Conservation (phyloP, 2,888 invertebrate species). For the Sinotaia quadrata region DNA sequence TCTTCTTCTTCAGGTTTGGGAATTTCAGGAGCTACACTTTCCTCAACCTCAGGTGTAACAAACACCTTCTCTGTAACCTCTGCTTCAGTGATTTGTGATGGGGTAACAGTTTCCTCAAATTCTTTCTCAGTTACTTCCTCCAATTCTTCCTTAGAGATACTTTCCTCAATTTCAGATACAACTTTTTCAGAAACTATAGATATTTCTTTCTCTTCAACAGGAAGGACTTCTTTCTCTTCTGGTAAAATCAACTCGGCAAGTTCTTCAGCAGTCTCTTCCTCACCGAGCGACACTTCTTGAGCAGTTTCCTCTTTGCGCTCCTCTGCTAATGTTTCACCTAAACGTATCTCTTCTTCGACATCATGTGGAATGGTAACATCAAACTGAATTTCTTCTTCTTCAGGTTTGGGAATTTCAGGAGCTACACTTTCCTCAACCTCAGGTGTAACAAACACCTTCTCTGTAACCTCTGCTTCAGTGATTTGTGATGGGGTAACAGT, state of each 20-base stretch:
- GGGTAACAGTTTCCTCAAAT: conserved; percentile 28
- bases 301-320: too few relatives aligned
- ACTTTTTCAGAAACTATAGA: conserved; percentile 43
- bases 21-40: conserved; percentile 6
- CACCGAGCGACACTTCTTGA: conserved; percentile 21
- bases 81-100: conserved; percentile 32
- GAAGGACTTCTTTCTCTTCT: conserved; percentile 32
- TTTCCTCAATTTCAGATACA: conserved; percentile 31
- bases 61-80: conserved; percentile 76
- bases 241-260: conserved; percentile 14
- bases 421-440: too few relatives aligned
- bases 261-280: conserved; percentile 75
- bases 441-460: too few relatives aligned
- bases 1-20: conserved; percentile 17
- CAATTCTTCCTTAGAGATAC: conserved; percentile 30
- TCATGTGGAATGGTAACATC: too few relatives aligned
- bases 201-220: conserved; percentile 29
- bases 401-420: too few relatives aligned
- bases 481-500: too few relatives aligned
- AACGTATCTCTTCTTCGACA: too few relatives aligned
- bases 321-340: too few relatives aligned
- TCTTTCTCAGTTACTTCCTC: conserved; percentile 24
- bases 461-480: too few relatives aligned
- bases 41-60: conserved; percentile 35
- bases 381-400: too few relatives aligned